Conservation (phyloP, 2,113 vertebrate species). For the Muscicapa adusta region DNA sequence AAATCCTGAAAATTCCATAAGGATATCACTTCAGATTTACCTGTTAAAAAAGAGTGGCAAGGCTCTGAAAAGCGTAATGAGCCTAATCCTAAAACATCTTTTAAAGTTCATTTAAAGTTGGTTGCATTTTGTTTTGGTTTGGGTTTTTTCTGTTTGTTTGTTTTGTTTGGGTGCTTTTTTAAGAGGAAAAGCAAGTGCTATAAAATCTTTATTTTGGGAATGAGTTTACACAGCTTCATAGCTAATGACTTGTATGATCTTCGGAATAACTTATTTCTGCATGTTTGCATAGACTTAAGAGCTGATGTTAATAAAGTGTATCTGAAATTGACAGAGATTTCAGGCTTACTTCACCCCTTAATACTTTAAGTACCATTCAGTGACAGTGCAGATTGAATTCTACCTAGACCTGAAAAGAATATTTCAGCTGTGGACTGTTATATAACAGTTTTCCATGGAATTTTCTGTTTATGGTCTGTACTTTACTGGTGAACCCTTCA, state of each 20-base stretch:
- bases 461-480: neutral
- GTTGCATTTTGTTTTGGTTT: neutral
- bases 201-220: neutral
- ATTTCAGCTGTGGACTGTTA: neutral
- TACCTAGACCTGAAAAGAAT: neutral
- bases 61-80: neutral
- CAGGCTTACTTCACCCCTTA: neutral
- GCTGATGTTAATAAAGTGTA: neutral
- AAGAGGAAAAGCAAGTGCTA: neutral
- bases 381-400: neutral
- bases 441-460: neutral
- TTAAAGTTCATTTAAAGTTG: neutral
- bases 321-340: neutral
- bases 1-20: neutral
- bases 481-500: neutral
- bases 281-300: neutral
- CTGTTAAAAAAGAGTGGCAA: neutral
- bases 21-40: neutral
- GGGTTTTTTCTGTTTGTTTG: neutral
- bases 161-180: neutral
- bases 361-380: neutral
- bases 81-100: neutral
- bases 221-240: neutral
- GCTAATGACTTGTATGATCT: neutral
- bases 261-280: neutral